Base-by-base conservation (phyloP, 2,797 vertebrate genomes). In the Paramormyrops hopkinsi region DNA sequence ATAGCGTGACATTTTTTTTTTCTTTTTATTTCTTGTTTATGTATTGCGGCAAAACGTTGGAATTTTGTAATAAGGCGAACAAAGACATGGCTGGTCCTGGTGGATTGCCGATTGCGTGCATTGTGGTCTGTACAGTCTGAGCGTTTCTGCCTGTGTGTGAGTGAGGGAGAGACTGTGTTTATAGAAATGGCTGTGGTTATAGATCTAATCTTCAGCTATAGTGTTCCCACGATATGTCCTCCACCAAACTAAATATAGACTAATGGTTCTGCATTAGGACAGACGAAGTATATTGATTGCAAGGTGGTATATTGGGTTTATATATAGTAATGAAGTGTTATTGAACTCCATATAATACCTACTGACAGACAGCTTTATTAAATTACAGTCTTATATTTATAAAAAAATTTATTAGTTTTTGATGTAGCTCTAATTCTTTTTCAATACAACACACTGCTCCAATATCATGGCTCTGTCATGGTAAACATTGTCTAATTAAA, bases 181-280 rank as follows among this genome's bases (percentile, higher is more conserved):
- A 90, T 87, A 62, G 65, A 62, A 90, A 25, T 50, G 92, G 90
- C 90, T 92, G 46, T 50, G 89, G 91, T 95, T 95, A 96, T 95
- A 93, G 93, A 94, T 92, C 91, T 94, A 94, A 95, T 94, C 94
- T 95, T 93, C 93, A 90, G 92, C 93, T 86, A 93, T 94, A 91
- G 88, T 90, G 44, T 89, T 93, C 33, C 92, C 92, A 91, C 90
- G 92, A 37, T 51, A 56, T 83, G 93, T 93, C 92, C 90, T 48
- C 93, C 90, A 25, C 89, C 9, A 91, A 88, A 93, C 94, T 95
- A 96, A 95, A 95, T 95, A 95, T 96, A 96, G 94, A 92, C 89
- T 14, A 92, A 90, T 69, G 56, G 90, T 89, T 73, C 90, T 90
- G 79, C 89, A 92, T 62, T 91, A 89, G 91, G 90, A 90, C 90